Evolutionary conservation across 2,113 vertebrate species (phyloP).

Genomic region (Oreotrochilus melanogaster): DNA sequence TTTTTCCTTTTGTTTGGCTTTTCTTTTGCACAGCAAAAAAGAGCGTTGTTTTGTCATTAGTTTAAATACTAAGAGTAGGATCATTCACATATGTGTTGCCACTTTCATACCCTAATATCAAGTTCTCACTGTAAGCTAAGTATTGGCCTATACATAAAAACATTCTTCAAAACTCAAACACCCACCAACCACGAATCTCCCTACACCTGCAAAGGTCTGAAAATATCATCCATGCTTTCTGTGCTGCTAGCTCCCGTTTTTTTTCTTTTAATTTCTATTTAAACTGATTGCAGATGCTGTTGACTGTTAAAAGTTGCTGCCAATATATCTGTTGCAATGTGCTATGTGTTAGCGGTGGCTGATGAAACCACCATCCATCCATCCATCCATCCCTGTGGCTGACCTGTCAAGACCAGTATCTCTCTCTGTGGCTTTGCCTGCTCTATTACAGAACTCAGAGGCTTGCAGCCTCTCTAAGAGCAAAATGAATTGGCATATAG

Average conservation of each 20-base stretch:
- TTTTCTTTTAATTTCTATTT: background rate
- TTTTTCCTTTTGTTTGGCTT: background rate
- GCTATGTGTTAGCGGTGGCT: background rate
- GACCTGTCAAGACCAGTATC: background rate
- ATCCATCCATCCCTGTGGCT: background rate
- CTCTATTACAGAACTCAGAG: background rate
- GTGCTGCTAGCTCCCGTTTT: background rate
- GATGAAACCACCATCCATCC: background rate
- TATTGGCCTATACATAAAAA: background rate
- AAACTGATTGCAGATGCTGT: background rate
- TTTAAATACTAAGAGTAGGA: background rate
- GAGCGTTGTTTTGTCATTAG: background rate
- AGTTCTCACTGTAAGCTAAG: background rate
- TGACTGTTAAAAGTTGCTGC: background rate
- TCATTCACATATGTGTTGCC: background rate
- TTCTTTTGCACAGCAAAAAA: background rate
- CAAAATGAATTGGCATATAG: background rate
- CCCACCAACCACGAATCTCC: background rate
- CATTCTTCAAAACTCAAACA: background rate
- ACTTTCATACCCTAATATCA: background rate
- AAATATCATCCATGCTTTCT: background rate
- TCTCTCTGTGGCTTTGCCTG: background rate
- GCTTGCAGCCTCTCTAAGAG: background rate
- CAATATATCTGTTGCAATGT: background rate
- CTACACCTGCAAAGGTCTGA: background rate